phyloP scores from a whole-genome alignment of 2,888 invertebrate genomes.

The Himalopsyche kuldschensis region DNA sequence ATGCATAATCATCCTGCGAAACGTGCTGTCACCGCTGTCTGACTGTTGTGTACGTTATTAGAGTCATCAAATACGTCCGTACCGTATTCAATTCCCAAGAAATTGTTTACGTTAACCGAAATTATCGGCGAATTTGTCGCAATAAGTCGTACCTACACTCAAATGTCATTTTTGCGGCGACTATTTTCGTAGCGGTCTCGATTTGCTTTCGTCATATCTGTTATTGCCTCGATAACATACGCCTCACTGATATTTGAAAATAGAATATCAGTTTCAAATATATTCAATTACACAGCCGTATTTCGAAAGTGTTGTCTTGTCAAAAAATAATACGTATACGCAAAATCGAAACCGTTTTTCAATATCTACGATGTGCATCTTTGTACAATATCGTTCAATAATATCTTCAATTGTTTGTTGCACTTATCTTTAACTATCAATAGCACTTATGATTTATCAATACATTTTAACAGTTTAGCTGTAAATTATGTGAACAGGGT shows the following conservation, averaged over 20 bases:
- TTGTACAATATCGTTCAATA: too few species aligned
- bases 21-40: conserved; percentile 19
- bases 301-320: too few species aligned
- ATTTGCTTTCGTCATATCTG: background rate
- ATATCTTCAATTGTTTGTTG: too few species aligned
- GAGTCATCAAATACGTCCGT: background rate
- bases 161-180: background rate
- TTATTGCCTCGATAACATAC: background rate
- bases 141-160: background rate
- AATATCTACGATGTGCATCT: too few species aligned
- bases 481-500: too few species aligned
- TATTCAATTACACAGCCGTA: too few species aligned
- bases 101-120: background rate
- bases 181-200: background rate
- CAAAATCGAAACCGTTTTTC: too few species aligned
- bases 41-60: background rate
- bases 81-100: background rate
- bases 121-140: background rate
- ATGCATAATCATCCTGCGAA: conserved; percentile 5
- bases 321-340: too few species aligned
- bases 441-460: too few species aligned
- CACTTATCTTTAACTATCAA: too few species aligned
- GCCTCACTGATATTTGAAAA: background rate
- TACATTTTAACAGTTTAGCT: too few species aligned
- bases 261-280: background rate